phyloP scores from a whole-genome alignment of 2,888 invertebrate species.

The Leptothorax acervorum region DNA sequence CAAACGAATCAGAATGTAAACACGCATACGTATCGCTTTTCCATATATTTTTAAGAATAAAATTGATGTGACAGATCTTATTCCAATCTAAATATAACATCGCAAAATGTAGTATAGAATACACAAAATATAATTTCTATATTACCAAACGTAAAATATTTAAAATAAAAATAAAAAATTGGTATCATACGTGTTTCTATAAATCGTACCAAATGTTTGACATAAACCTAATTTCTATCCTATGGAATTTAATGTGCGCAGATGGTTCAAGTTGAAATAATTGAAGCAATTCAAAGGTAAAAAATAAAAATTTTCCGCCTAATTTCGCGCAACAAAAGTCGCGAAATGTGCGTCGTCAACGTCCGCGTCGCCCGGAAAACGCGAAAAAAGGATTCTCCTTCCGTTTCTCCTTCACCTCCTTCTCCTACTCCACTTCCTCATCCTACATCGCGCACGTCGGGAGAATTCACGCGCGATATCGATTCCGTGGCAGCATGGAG shows the following conservation, averaged over 20 bases:
- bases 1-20: conserved; percentile 24
- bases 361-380: neutral
- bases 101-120: neutral
- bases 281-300: conserved; percentile 11
- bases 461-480: conserved; percentile 80
- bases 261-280: neutral
- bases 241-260: neutral
- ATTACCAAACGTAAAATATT: neutral
- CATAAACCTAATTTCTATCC: neutral
- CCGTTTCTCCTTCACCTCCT: neutral
- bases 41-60: conserved; percentile 18
- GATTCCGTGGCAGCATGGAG: conserved; percentile 80
- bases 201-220: neutral
- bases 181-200: neutral
- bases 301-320: conserved; percentile 7
- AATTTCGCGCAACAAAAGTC: conserved; percentile 30
- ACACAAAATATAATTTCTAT: neutral
- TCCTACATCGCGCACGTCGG: conserved; percentile 48
- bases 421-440: neutral
- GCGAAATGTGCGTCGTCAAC: conserved; percentile 15
- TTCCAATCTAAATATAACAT: neutral
- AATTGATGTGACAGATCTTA: neutral
- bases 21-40: neutral
- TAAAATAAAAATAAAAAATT: neutral
- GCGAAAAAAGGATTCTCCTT: conserved; percentile 14